These are phyloP conservation scores for Aleadryas rufinucha DNA, from an alignment of 2,113 vertebrate species.

Conservation along the genomic window DNA sequence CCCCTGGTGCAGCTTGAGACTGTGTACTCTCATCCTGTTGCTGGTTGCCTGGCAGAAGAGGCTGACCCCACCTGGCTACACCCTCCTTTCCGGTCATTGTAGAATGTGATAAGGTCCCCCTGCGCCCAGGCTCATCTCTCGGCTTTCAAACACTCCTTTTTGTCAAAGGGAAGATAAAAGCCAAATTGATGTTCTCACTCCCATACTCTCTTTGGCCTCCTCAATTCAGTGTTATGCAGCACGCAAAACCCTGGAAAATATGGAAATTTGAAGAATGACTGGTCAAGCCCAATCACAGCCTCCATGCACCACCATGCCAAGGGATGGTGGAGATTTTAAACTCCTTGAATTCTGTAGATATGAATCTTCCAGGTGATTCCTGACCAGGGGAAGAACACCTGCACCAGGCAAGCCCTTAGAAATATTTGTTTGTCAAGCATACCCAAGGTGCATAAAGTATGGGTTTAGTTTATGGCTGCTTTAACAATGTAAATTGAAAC, in stretches of 20 bases:
- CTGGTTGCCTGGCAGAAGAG: not conserved
- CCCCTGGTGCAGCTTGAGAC: not conserved
- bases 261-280: not conserved
- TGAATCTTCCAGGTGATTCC: not conserved
- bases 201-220: not conserved
- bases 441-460: not conserved
- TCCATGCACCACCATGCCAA: accelerated
- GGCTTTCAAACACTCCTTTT: not conserved
- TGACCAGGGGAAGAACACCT: not conserved
- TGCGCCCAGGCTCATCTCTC: not conserved
- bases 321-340: not conserved
- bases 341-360: accelerated
- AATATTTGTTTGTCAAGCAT: not conserved
- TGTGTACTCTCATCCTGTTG: not conserved
- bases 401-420: not conserved
- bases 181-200: not conserved
- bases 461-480: not conserved
- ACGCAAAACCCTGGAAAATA: not conserved
- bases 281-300: not conserved
- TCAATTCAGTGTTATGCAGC: not conserved
- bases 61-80: not conserved
- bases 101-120: not conserved
- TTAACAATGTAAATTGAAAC: not conserved
- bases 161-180: not conserved
- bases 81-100: not conserved